A percentile compares a stretch with the other conserved stretches of the same genome.
These are phyloP conservation scores for Turnix velox DNA, from an alignment of 2,113 vertebrate genomes.

Conservation along the genomic window DNA sequence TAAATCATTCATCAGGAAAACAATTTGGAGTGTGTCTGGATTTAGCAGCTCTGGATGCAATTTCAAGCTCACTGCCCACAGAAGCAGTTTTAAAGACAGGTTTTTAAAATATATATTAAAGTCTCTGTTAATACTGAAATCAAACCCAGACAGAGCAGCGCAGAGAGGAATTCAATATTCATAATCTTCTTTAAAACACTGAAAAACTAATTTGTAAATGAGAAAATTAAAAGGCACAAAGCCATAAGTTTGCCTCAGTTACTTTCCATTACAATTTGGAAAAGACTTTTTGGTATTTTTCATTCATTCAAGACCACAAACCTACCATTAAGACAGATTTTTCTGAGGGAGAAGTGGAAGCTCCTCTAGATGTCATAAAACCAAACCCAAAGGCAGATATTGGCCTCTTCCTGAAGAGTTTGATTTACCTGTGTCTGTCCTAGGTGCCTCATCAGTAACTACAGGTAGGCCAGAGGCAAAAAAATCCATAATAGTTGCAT, in stretches of 20 bases:
- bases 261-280: neutral
- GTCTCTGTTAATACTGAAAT: neutral
- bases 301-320: neutral
- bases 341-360: neutral
- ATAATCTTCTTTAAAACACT: neutral
- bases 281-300: neutral
- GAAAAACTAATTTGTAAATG: neutral
- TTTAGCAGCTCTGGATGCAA: neutral
- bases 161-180: neutral
- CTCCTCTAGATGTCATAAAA: neutral
- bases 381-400: neutral
- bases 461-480: slow-evolving; percentile 92
- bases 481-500: slow-evolving; percentile 97
- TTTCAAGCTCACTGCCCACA: neutral
- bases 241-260: neutral
- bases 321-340: neutral
- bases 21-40: neutral
- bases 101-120: neutral
- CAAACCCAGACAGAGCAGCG: neutral
- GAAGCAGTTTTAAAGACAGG: neutral
- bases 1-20: neutral
- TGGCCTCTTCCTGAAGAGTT: neutral
- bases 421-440: slow-evolving; percentile 84
- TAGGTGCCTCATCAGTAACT: slow-evolving; percentile 83
- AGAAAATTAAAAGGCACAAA: neutral